Evolutionary conservation across 2,888 invertebrate genomes (phyloP), one percentile per base, ranked within the genome.

Genomic region (Nebria salina): DNA sequence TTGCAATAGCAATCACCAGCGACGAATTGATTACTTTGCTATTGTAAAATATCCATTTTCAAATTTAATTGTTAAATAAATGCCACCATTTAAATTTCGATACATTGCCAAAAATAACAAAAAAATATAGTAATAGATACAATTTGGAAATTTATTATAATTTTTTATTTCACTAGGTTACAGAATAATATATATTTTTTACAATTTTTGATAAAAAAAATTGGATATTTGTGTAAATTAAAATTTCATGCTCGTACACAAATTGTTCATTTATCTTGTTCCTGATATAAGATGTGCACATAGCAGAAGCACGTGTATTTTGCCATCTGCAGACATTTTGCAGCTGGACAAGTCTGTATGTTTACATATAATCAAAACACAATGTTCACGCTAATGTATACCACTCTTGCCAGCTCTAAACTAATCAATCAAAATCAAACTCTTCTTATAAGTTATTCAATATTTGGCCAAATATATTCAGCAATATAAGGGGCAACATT

Each of bases 311-410:
- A 13, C 54, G 54, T 54, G 54, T 2, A 54, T 54, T 54, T 54
- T 54, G 54, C 54, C 54, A 54, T 54, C 54, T 54, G 54, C 54
- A 54, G 54, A 54, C 54, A 54, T 54, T 54, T 54, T 54, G 54
- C 54, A 54, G 54, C 54, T 54, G 54, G 54, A 54, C 54, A 54
- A 7, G 7, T 54, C 8, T 54, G 6, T 54, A 54, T 54, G 54
- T 54, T 54, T 54, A 54, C 54, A 54, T 54, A 54, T 54, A 54
- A 54, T 54, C 54, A 54, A 54, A 54, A 54, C 54, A 54, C 54
- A 54, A 54, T 54, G 54, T 54, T 54, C 54, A 54, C 54, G 54
- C 54, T 54, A 54, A 54, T 54, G 54, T 54, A 11, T 54, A 54
- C 54, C 54, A 54, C 54, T 8, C 2, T 54, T 54, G 54, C 54